Conservation (phyloP, 2,113 vertebrate genomes). For the Xenotilapia flavipinnis region DNA sequence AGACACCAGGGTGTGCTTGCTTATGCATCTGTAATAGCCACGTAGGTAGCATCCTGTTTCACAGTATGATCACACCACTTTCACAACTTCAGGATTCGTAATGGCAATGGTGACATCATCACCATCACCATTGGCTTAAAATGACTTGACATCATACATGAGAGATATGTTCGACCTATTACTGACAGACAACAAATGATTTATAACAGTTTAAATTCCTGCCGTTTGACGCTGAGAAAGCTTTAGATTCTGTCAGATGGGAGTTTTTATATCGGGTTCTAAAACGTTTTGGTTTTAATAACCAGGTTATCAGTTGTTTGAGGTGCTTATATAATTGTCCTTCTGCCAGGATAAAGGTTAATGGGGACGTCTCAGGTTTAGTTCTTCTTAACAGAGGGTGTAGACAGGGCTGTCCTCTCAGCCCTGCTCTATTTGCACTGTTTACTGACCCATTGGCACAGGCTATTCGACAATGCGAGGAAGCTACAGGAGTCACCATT, state of each 20-base stretch:
- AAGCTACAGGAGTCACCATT: background rate
- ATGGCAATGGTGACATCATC: background rate
- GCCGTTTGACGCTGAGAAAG: rapidly evolving
- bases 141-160: background rate
- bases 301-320: rapidly evolving
- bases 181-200: background rate
- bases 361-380: background rate
- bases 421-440: background rate
- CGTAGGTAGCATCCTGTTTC: background rate
- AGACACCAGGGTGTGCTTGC: background rate
- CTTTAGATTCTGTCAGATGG: rapidly evolving
- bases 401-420: background rate
- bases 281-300: background rate
- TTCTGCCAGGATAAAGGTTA: background rate
- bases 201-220: background rate
- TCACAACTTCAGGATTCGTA: background rate
- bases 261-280: background rate
- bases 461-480: background rate
- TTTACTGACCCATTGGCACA: background rate
- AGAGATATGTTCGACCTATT: background rate
- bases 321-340: background rate
- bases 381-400: background rate
- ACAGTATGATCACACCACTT: background rate
- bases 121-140: background rate
- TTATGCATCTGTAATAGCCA: background rate